Base-by-base conservation (phyloP, 2,113 vertebrate species). In the Lagopus muta region DNA sequence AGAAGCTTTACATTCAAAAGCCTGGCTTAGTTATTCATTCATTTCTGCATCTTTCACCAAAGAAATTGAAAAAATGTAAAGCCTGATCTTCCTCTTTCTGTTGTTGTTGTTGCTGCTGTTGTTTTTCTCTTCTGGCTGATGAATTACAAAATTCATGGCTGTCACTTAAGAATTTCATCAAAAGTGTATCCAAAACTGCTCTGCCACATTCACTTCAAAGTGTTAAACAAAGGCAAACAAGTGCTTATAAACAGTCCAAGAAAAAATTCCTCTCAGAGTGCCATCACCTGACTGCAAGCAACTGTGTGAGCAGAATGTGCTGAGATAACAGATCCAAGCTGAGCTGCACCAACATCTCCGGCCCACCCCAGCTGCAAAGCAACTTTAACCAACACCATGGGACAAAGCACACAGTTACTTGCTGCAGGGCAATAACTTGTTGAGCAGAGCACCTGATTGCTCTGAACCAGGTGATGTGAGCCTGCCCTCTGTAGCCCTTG, bases 271-370 rank as follows among this genome's bases (percentile, higher is more conserved):
- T 85, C 67, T 94, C 52, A 0, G 2, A 90, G 82, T 55, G 84
- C 85, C 71, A 85, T 82, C 93, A 94, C 88, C 90, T 93, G 93
- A 94, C 80, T 67, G 72, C 66, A 27, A 86, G 70, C 75, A 94
- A 90, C n/a, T 74, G 75, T 71, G 86, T 75, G 76, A 93, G 79
- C 42, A 55, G 0, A 4, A 81, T 67, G 52, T 88, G 93, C 86
- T 95, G 94, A 95, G 86, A 94, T 81, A 96, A 82, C 83, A 91
- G 55, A 86, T 88, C 73, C 57, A 77, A 65, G 73, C 43, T 1
- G 4, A 88, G 76, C 80, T 75, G 69, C 86, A 92, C 92, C 94
- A 94, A 93, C 73, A 78, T 43, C 81, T 83, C 57, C 13, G 88
- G 86, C 90, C 76, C 93, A 67, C n/a, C 50, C 92, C 82, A 77